Evolutionary conservation across 2,113 vertebrate species (phyloP).

Genomic region (Serilophus lunatus): DNA sequence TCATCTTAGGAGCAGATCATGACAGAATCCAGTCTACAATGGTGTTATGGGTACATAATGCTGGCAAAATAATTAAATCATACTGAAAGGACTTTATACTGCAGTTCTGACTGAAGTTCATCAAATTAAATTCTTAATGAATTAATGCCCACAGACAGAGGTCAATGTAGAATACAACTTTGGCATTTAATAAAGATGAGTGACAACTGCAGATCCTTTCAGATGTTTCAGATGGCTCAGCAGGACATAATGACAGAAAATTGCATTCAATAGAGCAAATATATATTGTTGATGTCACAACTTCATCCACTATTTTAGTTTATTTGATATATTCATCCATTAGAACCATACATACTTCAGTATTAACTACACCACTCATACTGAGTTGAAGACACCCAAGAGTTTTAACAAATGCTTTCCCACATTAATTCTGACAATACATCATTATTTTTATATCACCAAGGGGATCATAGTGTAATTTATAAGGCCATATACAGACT

Average conservation of each 20-base stretch:
- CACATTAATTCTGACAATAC: not conserved
- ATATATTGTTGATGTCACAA: not conserved
- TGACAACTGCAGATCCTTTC: not conserved
- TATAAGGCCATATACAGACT: not conserved
- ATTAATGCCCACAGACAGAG: not conserved
- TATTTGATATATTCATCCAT: not conserved
- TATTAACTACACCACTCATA: not conserved
- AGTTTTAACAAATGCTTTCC: not conserved
- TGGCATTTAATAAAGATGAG: not conserved
- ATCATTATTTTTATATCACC: not conserved
- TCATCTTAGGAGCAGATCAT: not conserved
- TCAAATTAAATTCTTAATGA: constrained; percentile 15
- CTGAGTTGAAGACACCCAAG: not conserved
- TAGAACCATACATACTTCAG: not conserved
- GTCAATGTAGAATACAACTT: not conserved
- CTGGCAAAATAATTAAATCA: not conserved
- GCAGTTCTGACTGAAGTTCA: not conserved
- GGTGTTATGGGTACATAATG: not conserved
- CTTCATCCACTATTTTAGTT: not conserved
- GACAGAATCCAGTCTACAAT: not conserved
- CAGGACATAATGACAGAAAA: not conserved
- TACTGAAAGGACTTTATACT: not conserved
- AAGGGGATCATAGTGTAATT: not conserved
- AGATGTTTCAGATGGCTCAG: not conserved
- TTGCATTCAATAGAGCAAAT: not conserved